Conservation (phyloP, 2,797 vertebrate species). For the Salarias fasciatus region DNA sequence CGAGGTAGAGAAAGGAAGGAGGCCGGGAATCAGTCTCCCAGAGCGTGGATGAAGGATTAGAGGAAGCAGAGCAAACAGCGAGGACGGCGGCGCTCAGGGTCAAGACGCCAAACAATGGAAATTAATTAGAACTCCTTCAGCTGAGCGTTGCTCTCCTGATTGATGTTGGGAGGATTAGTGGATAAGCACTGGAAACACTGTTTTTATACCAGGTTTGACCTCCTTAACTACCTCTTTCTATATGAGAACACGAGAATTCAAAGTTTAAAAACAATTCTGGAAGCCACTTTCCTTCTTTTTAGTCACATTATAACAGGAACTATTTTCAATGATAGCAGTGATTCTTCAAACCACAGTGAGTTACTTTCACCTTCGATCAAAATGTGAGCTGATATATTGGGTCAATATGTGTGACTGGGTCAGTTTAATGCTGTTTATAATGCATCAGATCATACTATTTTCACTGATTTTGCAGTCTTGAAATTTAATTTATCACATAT, state of each 20-base stretch:
- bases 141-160: slow-evolving; percentile 59
- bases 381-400: too few species aligned
- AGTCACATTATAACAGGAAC: too few species aligned
- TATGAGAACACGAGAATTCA: slow-evolving; percentile 1
- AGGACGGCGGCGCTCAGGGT: slow-evolving; percentile 52
- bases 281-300: too few species aligned
- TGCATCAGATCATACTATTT: too few species aligned
- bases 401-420: too few species aligned
- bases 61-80: slow-evolving; percentile 60
- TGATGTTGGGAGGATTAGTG: slow-evolving; percentile 63
- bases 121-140: slow-evolving; percentile 71
- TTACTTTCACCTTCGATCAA: too few species aligned
- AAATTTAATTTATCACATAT: too few species aligned
- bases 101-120: slow-evolving; percentile 72
- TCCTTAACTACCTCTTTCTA: slow-evolving; percentile 2
- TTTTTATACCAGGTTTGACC: slow-evolving; percentile 29
- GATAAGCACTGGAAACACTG: slow-evolving; percentile 55
- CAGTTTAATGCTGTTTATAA: too few species aligned
- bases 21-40: slow-evolving; percentile 64
- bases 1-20: slow-evolving; percentile 33
- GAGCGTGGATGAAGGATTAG: slow-evolving; percentile 75
- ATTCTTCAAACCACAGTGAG: too few species aligned
- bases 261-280: too few species aligned
- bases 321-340: too few species aligned
- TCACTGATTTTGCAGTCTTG: too few species aligned